Evolutionary conservation across 2,888 invertebrate species (phyloP).

Genomic region (Ctena decussata): DNA sequence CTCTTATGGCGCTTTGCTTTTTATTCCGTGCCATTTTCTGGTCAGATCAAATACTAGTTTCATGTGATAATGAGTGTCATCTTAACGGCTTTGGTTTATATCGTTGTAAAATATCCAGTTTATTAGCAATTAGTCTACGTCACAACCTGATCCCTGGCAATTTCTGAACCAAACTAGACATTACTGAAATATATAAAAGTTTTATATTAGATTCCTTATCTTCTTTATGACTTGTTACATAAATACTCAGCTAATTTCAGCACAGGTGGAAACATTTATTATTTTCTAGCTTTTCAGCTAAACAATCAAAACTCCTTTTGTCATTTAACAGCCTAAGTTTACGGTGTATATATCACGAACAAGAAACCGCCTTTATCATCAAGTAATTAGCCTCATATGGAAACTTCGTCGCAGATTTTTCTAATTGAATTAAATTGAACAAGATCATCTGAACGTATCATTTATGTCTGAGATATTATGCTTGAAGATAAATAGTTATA

Average conservation of each 20-base stretch:
- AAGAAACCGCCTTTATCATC: background rate
- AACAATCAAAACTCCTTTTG: no score
- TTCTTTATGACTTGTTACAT: background rate
- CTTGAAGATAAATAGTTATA: background rate
- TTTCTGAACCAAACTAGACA: background rate
- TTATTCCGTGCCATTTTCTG: background rate
- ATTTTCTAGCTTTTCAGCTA: no score
- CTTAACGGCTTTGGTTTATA: no score
- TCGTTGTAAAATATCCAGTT: background rate
- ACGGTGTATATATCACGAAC: no score
- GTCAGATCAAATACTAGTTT: background rate
- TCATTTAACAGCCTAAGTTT: no score
- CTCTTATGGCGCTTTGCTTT: background rate
- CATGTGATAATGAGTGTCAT: background rate
- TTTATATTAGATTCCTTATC: background rate
- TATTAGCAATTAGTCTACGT: background rate
- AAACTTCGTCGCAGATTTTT: background rate
- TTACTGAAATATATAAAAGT: background rate
- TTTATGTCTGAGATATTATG: background rate
- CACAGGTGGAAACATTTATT: no score
- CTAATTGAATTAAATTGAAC: background rate
- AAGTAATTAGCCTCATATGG: background rate
- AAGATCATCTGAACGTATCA: background rate
- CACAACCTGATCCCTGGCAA: background rate
- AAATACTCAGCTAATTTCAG: no score